A percentile compares a stretch with the other conserved stretches of the same genome.
phyloP scores from a whole-genome alignment of 2,888 invertebrate genomes.

The Callyntrura sp. region DNA sequence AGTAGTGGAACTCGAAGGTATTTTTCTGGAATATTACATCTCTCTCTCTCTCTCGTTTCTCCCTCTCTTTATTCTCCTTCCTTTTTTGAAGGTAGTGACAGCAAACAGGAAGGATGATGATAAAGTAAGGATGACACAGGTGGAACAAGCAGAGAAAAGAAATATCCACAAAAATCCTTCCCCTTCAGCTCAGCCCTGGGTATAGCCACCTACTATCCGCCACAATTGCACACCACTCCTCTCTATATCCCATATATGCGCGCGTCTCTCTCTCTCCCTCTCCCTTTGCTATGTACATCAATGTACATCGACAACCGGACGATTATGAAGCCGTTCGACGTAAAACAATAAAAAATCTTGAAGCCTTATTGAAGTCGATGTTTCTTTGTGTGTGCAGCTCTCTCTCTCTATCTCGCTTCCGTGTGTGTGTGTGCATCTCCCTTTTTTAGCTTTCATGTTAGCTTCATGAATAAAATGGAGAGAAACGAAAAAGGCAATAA shows the following conservation, averaged over 20 bases:
- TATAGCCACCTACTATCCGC: too few relatives aligned
- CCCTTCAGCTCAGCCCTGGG: too few relatives aligned
- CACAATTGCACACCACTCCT: too few relatives aligned
- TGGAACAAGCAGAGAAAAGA: constrained; percentile 25
- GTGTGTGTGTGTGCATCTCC: too few relatives aligned
- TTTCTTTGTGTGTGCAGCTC: neutral
- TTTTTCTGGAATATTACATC: neutral
- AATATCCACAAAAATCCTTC: neutral
- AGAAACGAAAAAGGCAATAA: constrained; percentile 38
- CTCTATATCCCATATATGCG: too few relatives aligned
- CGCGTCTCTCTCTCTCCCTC: too few relatives aligned
- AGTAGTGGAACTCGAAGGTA: neutral
- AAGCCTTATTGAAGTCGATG: constrained; percentile 32
- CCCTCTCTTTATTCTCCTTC: neutral
- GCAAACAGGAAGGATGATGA: neutral
- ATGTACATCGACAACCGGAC: neutral
- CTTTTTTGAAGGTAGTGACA: neutral
- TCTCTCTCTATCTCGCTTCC: neutral
- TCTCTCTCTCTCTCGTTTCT: neutral
- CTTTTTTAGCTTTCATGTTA: too few relatives aligned
- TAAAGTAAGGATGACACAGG: constrained; percentile 28
- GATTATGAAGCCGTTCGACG: constrained; percentile 42
- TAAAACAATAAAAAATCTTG: constrained; percentile 55
- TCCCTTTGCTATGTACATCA: too few relatives aligned
- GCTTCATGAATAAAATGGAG: neutral